phyloP scores from a whole-genome alignment of 2,797 vertebrate species.

The Choloepus didactylus region DNA sequence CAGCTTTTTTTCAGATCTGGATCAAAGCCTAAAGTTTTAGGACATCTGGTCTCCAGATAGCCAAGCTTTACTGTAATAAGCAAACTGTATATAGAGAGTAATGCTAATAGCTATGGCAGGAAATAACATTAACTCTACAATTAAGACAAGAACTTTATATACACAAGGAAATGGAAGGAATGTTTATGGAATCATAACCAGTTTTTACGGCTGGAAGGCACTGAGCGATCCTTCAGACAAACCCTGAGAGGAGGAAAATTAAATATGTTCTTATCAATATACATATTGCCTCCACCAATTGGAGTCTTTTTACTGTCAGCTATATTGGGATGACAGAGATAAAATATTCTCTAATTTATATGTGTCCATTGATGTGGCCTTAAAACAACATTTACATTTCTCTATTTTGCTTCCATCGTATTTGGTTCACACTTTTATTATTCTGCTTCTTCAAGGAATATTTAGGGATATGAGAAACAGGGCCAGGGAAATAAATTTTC shows the following conservation, averaged over 20 bases:
- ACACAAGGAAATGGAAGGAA: slow-evolving; percentile 61
- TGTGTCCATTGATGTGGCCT: neutral
- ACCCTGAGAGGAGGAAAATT: slow-evolving; percentile 49
- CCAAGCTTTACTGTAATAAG: slow-evolving; percentile 78
- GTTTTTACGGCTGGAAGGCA: slow-evolving; percentile 17
- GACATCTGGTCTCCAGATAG: slow-evolving; percentile 78
- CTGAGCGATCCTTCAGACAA: slow-evolving; percentile 47
- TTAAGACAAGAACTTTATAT: slow-evolving; percentile 73
- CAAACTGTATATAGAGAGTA: slow-evolving; percentile 78
- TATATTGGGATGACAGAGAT: neutral
- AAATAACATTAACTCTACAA: slow-evolving; percentile 78
- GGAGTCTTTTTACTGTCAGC: neutral
- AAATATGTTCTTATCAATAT: slow-evolving; percentile 7
- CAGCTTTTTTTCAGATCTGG: slow-evolving; percentile 71
- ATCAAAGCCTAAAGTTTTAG: slow-evolving; percentile 70
- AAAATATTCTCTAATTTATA: neutral
- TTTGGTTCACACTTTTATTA: slow-evolving; percentile 31
- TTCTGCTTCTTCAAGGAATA: slow-evolving; percentile 4
- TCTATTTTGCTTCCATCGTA: slow-evolving; percentile 32
- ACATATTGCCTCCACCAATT: neutral
- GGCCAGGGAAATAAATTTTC: neutral
- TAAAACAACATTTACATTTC: neutral
- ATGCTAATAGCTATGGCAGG: slow-evolving; percentile 70
- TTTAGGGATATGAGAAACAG: neutral
- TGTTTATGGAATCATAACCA: slow-evolving; percentile 64